Conservation (phyloP, 2,797 vertebrate genomes). For the Arnoldichthys spilopterus region DNA sequence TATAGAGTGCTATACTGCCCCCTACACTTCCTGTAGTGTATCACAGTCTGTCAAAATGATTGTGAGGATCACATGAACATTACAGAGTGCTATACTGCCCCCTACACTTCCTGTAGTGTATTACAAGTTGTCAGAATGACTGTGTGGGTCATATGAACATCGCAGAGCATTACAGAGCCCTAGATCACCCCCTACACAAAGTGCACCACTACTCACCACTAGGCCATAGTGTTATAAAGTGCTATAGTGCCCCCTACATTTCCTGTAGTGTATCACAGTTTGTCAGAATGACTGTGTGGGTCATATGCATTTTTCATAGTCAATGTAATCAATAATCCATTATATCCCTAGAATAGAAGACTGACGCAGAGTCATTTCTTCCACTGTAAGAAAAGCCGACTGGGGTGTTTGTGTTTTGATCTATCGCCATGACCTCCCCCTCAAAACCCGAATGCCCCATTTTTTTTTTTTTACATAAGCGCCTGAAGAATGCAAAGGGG, state of each 20-base stretch:
- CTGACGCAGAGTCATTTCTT: background rate
- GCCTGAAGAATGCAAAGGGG: slow-evolving; percentile 72
- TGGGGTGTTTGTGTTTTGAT: slow-evolving; percentile 23
- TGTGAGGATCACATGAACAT: too few species aligned
- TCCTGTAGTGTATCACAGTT: background rate
- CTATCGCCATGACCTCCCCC: slow-evolving; percentile 17
- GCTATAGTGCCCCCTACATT: background rate
- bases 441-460: slow-evolving; percentile 69
- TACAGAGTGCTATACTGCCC: background rate
- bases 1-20: too few species aligned
- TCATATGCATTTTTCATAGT: too few species aligned
- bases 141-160: background rate
- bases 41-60: too few species aligned
- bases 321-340: background rate
- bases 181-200: too few species aligned
- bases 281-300: background rate
- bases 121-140: background rate
- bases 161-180: background rate
- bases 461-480: slow-evolving; percentile 73
- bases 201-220: too few species aligned
- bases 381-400: background rate
- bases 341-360: background rate
- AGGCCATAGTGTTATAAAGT: too few species aligned
- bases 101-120: background rate
- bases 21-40: too few species aligned